Percentiles rank a stretch among this genome's conserved stretches.
phyloP scores from a whole-genome alignment of 1,140 invertebrate species.

The Tetragonula clypearis region DNA sequence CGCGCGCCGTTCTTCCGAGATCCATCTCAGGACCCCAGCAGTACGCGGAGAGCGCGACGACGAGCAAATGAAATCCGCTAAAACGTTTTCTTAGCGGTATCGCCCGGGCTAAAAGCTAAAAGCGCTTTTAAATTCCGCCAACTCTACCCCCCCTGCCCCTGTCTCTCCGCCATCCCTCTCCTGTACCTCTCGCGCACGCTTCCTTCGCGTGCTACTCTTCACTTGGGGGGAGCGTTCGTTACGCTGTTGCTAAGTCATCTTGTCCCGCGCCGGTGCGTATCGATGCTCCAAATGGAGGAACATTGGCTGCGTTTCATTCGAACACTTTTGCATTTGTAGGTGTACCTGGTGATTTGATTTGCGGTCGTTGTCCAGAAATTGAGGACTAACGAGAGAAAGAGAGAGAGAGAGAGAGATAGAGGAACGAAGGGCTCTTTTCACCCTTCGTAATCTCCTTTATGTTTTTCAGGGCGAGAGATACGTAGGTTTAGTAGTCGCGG shows the following conservation, averaged over 20 bases:
- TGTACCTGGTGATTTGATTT: neutral
- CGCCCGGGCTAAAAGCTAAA: slow-evolving; percentile 77
- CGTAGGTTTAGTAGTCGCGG: too few relatives aligned
- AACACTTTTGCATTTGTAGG: neutral
- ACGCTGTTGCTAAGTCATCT: slow-evolving; percentile 19
- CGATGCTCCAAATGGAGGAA: neutral
- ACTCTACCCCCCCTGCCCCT: slow-evolving; percentile 46
- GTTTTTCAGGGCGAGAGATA: too few relatives aligned
- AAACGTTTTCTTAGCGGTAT: slow-evolving; percentile 78
- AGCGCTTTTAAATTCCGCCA: slow-evolving; percentile 77
- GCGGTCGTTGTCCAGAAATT: neutral
- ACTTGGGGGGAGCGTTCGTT: slow-evolving; percentile 11
- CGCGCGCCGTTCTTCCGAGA: slow-evolving; percentile 43
- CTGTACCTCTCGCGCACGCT: neutral
- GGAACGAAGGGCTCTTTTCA: too few relatives aligned
- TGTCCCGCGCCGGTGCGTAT: neutral
- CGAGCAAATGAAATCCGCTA: slow-evolving; percentile 77
- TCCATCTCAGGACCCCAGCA: slow-evolving; percentile 57
- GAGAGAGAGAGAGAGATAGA: too few relatives aligned
- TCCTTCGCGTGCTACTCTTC: slow-evolving; percentile 21
- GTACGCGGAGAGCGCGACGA: slow-evolving; percentile 54
- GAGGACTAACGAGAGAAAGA: too few relatives aligned
- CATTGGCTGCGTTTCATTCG: too few relatives aligned
- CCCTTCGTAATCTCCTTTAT: too few relatives aligned
- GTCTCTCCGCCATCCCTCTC: neutral